phyloP scores from a whole-genome alignment of 2,797 vertebrate species.

The Tragopan temminckii region DNA sequence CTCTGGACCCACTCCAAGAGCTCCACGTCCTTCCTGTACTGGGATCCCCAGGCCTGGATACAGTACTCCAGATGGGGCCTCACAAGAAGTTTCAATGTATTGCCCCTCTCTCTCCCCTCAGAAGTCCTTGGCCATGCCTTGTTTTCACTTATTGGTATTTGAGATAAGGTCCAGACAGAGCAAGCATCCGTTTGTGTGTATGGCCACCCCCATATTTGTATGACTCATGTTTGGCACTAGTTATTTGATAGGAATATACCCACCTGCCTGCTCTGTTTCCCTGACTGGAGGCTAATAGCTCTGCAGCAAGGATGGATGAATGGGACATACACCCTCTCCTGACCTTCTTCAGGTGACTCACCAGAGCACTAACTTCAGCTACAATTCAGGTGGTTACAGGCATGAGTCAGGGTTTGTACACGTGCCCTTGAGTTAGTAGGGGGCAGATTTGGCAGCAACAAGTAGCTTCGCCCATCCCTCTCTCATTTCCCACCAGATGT shows the following conservation, averaged over 20 bases:
- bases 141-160: slow-evolving; percentile 43
- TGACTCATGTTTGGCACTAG: not conserved
- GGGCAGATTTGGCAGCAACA: not conserved
- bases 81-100: not conserved
- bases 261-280: not conserved
- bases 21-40: too few relatives aligned
- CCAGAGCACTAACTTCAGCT: not conserved
- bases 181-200: not conserved
- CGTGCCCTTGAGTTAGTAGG: not conserved
- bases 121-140: not conserved
- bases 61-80: too few relatives aligned
- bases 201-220: not conserved
- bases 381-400: not conserved
- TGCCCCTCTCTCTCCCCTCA: not conserved
- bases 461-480: not conserved
- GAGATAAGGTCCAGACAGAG: slow-evolving; percentile 12
- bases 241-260: not conserved
- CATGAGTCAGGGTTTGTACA: not conserved
- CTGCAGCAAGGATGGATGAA: not conserved
- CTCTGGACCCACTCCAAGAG: too few relatives aligned
- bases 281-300: not conserved
- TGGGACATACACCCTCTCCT: not conserved
- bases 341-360: not conserved
- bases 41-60: too few relatives aligned
- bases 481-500: not conserved